A percentile compares a stretch with the other conserved stretches of the same genome.
phyloP scores from a whole-genome alignment of 1,140 invertebrate genomes.

The Oreohelix idahoensis region DNA sequence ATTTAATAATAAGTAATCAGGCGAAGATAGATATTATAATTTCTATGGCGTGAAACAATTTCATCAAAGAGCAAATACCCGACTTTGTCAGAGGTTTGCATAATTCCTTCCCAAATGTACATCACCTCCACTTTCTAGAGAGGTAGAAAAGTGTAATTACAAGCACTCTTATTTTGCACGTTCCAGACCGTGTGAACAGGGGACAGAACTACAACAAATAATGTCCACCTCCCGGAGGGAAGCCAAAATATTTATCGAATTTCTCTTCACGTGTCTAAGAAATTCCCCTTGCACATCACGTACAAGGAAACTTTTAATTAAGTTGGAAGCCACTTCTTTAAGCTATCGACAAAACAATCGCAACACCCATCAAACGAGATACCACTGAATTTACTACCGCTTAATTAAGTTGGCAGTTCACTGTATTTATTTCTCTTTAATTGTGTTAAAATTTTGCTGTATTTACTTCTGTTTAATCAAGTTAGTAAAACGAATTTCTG shows the following conservation, averaged over 20 bases:
- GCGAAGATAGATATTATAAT: too few species aligned
- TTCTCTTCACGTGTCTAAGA: neutral
- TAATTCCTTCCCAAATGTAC: too few species aligned
- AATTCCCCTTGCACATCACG: neutral
- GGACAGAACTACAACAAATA: neutral
- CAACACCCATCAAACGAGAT: neutral
- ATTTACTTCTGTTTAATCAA: neutral
- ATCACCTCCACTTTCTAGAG: neutral
- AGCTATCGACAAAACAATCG: slow-evolving; percentile 7
- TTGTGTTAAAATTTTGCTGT: neutral
- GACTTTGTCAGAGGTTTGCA: too few species aligned
- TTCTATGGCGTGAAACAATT: too few species aligned
- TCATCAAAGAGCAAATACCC: too few species aligned
- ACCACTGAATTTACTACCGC: neutral
- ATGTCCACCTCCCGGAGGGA: neutral
- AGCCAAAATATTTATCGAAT: slow-evolving; percentile 15
- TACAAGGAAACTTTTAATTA: neutral
- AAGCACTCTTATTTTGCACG: too few species aligned
- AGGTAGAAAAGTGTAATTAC: neutral
- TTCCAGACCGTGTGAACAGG: neutral
- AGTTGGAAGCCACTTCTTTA: slow-evolving; percentile 1
- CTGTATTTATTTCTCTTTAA: neutral
- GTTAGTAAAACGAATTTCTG: neutral
- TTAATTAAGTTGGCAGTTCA: slow-evolving; percentile 2
- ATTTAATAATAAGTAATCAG: too few species aligned